Conservation (phyloP, 2,113 vertebrate genomes). For the Nestor notabilis region DNA sequence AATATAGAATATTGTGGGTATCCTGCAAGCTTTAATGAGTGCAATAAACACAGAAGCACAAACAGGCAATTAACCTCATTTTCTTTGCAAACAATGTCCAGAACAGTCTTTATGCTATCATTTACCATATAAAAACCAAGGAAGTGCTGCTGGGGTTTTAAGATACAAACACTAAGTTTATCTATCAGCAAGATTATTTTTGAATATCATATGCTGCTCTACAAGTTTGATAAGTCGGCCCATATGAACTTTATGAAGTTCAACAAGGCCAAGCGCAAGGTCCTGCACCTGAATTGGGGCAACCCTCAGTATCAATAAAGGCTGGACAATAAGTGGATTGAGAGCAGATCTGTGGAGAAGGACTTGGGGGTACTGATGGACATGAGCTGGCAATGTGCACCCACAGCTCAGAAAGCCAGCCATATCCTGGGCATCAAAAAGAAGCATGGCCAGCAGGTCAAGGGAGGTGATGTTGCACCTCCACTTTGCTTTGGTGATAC, state of each 20-base stretch:
- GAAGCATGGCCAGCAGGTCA: accelerated
- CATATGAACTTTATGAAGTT: not conserved
- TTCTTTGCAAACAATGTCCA: not conserved
- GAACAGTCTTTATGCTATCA: not conserved
- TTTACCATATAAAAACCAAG: not conserved
- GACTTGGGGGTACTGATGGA: not conserved
- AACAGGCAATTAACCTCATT: not conserved
- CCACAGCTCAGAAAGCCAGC: not conserved
- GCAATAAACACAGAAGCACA: not conserved
- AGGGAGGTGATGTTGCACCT: not conserved
- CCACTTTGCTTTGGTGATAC: not conserved
- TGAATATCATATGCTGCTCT: not conserved
- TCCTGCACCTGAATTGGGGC: not conserved
- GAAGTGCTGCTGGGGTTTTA: not conserved
- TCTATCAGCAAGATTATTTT: not conserved
- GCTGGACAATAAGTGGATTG: not conserved
- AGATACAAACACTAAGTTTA: not conserved
- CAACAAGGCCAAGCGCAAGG: not conserved
- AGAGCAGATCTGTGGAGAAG: not conserved
- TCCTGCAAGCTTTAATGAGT: not conserved
- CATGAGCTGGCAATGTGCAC: not conserved
- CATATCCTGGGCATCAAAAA: not conserved
- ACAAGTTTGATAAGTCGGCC: not conserved
- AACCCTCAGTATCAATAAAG: not conserved
- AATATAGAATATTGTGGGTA: not conserved